A percentile compares a stretch with the other conserved stretches of the same genome.
Evolutionary conservation across 2,113 vertebrate species (phyloP).

Genomic region (Pelecanoides urinatrix): DNA sequence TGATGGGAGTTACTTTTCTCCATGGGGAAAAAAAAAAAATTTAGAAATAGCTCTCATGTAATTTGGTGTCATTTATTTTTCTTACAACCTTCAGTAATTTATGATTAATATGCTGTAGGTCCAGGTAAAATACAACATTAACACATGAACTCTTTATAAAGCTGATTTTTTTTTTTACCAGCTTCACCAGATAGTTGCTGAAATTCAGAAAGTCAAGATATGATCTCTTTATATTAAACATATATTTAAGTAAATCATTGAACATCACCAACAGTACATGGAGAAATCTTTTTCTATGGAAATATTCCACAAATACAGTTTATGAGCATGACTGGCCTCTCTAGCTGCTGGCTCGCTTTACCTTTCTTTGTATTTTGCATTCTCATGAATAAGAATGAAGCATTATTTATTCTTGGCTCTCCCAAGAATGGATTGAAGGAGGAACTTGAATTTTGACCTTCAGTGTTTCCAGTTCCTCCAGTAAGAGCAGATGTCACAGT

Average conservation of each 20-base stretch:
- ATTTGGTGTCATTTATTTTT: neutral
- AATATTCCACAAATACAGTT: neutral
- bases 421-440: neutral
- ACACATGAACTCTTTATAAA: neutral
- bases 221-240: neutral
- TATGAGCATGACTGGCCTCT: neutral
- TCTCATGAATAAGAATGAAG: neutral
- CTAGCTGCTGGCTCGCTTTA: neutral
- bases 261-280: neutral
- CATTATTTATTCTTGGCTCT: constrained; percentile 7
- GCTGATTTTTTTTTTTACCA: neutral
- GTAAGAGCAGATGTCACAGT: constrained; percentile 20
- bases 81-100: neutral
- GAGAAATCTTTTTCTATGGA: neutral
- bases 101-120: neutral
- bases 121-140: neutral
- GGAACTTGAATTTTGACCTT: constrained; percentile 15
- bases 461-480: neutral
- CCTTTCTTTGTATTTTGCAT: neutral
- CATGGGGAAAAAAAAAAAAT: neutral
- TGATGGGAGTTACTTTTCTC: neutral
- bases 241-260: neutral
- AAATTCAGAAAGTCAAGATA: neutral
- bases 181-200: neutral
- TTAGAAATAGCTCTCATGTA: neutral